Conservation (phyloP, 2,888 invertebrate genomes). For the Aleiodes alternator region DNA sequence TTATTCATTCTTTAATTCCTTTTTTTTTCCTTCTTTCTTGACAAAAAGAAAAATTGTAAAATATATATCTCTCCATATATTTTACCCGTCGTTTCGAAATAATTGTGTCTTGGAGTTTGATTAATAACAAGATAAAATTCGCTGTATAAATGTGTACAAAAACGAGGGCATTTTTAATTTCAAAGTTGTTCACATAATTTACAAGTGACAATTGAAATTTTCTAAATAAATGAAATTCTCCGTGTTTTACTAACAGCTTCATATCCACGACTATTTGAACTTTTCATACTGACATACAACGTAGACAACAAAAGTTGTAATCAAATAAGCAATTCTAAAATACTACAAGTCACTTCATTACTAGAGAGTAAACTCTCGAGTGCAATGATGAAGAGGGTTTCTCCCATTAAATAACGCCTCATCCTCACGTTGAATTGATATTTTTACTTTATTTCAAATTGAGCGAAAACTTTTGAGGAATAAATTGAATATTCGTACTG, state of each 20-base stretch:
- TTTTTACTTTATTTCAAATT: too few relatives aligned
- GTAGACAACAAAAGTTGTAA: conserved; percentile 27
- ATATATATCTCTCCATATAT: too few relatives aligned
- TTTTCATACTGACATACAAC: conserved; percentile 11
- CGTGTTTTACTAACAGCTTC: neutral
- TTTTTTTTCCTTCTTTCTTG: neutral
- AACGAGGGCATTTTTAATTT: too few relatives aligned
- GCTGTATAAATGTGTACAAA: too few relatives aligned
- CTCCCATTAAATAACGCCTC: neutral
- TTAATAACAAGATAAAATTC: too few relatives aligned
- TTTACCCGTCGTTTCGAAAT: conserved; percentile 4
- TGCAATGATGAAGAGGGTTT: conserved; percentile 8
- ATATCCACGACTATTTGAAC: neutral
- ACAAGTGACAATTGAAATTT: too few relatives aligned
- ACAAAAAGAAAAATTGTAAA: neutral
- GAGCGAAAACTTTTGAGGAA: too few relatives aligned
- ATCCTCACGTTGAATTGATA: too few relatives aligned
- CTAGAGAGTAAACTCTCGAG: conserved; percentile 18
- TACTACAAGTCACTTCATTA: conserved; percentile 10
- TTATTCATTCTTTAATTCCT: neutral
- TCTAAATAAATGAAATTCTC: too few relatives aligned
- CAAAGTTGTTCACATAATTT: too few relatives aligned
- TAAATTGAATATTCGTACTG: neutral
- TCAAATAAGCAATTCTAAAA: conserved; percentile 18
- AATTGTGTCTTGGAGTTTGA: too few relatives aligned